Evolutionary conservation across 2,888 invertebrate genomes (phyloP).

Genomic region (Drosophila pseudotalamancana): DNA sequence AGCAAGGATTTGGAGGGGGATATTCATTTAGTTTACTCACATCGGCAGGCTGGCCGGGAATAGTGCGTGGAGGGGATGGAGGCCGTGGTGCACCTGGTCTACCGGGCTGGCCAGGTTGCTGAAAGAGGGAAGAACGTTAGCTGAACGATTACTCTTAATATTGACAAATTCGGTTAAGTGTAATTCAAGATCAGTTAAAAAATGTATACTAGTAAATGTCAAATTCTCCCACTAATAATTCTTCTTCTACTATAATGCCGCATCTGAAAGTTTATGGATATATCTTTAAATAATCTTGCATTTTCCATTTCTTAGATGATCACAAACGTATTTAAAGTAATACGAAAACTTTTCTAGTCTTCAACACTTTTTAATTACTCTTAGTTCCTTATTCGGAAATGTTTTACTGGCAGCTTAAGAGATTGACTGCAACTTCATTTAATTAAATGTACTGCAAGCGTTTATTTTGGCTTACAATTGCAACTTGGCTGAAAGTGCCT

Average conservation of each 20-base stretch:
- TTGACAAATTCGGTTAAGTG: no score
- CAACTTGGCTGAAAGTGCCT: conserved; percentile 7
- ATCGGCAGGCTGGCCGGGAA: conserved; percentile 72
- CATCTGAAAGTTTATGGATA: no score
- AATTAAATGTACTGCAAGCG: conserved; percentile 5
- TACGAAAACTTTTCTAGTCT: no score
- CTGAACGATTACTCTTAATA: no score
- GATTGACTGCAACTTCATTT: conserved; percentile 1
- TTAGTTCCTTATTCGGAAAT: neutral
- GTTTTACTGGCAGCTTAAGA: neutral
- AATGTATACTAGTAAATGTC: no score
- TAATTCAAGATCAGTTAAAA: no score
- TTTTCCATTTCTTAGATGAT: no score
- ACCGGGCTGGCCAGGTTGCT: conserved; percentile 63
- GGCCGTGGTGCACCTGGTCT: conserved; percentile 64
- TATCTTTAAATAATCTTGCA: no score
- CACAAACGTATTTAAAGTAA: no score
- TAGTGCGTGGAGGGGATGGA: conserved; percentile 54
- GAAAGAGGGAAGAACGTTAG: neutral
- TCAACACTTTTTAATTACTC: no score
- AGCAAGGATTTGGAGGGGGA: neutral
- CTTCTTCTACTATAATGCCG: no score
- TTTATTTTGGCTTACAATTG: conserved; percentile 5
- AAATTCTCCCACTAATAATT: no score
- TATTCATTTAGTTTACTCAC: conserved; percentile 53